phyloP scores from a whole-genome alignment of 1,140 invertebrate genomes.

The Hesperophylax magnus region DNA sequence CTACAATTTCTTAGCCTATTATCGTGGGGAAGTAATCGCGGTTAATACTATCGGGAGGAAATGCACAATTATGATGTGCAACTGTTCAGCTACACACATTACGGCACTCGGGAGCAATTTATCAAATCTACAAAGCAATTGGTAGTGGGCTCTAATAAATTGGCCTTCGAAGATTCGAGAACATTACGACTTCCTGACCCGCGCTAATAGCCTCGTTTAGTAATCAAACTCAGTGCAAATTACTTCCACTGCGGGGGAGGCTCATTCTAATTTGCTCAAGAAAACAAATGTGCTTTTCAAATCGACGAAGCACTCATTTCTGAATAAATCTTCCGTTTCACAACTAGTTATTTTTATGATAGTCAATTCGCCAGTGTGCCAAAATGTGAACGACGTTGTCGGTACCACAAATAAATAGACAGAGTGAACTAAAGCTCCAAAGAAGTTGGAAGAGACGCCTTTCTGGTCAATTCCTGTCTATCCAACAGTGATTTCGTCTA shows the following conservation, averaged over 20 bases:
- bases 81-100: slow-evolving; percentile 24
- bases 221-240: slow-evolving; percentile 34
- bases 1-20: neutral
- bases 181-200: slow-evolving; percentile 37
- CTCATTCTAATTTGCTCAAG: slow-evolving; percentile 9
- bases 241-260: slow-evolving; percentile 24
- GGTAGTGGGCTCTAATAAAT: slow-evolving; percentile 29
- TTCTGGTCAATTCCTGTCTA: too few species aligned
- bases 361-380: too few species aligned
- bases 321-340: too few species aligned
- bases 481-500: too few species aligned
- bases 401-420: too few species aligned
- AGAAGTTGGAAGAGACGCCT: too few species aligned
- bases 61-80: slow-evolving; percentile 38
- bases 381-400: too few species aligned
- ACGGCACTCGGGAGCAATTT: slow-evolving; percentile 23
- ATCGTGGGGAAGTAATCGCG: neutral
- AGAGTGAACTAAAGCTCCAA: too few species aligned
- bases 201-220: slow-evolving; percentile 39
- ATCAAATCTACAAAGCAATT: slow-evolving; percentile 39
- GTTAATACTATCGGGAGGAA: slow-evolving; percentile 9
- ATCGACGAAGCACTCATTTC: neutral
- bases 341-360: too few species aligned
- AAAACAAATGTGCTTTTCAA: slow-evolving; percentile 29
- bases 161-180: slow-evolving; percentile 40